Evolutionary conservation across 2,113 vertebrate species (phyloP).

Genomic region (Ceyx melanurus): DNA sequence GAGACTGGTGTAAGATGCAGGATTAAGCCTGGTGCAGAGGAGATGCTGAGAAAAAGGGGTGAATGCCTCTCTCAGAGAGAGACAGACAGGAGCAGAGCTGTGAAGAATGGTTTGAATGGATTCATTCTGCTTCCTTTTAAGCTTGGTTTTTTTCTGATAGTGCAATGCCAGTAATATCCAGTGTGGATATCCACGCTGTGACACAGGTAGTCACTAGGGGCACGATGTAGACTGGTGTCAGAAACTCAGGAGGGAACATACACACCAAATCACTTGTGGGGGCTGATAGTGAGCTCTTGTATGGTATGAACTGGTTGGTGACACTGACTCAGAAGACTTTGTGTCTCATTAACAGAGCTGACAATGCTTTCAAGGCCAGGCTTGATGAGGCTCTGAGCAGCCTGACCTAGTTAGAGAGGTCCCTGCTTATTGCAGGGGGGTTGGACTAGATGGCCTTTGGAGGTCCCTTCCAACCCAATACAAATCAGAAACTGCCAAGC

Average conservation of each 20-base stretch:
- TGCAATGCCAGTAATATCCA: not conserved
- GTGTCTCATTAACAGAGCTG: not conserved
- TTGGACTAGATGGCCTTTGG: too few relatives aligned
- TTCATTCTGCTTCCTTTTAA: not conserved
- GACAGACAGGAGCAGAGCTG: not conserved
- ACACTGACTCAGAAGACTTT: not conserved
- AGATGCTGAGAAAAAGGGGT: not conserved
- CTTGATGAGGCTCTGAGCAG: too few relatives aligned
- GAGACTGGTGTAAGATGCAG: not conserved
- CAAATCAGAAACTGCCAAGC: not conserved
- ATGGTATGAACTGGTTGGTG: not conserved
- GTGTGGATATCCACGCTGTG: not conserved
- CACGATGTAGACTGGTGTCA: not conserved
- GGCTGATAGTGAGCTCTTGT: not conserved
- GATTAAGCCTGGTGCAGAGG: not conserved
- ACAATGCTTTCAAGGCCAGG: not conserved
- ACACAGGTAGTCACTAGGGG: not conserved
- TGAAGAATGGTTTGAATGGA: not conserved
- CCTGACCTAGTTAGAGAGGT: too few relatives aligned
- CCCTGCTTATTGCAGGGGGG: too few relatives aligned
- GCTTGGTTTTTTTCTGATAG: not conserved
- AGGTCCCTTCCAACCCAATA: too few relatives aligned
- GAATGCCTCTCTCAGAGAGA: not conserved
- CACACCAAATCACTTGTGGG: not conserved
- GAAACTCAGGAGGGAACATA: not conserved